Conservation (phyloP, 2,113 vertebrate species). For the Rattus rattus region DNA sequence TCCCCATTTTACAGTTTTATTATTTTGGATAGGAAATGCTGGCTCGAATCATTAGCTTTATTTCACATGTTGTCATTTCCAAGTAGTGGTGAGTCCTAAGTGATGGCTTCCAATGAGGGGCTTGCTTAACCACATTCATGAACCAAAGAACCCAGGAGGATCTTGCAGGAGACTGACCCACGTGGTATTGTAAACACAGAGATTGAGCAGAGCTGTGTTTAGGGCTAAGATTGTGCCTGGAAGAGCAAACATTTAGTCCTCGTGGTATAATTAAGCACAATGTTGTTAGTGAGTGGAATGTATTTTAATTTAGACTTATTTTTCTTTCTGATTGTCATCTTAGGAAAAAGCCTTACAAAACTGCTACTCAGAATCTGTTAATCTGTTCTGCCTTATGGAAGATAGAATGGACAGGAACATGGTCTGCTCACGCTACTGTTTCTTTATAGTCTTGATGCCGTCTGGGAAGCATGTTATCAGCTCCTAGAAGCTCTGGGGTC, state of each 20-base stretch:
- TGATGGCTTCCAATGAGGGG: constrained; percentile 18
- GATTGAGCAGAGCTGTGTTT: neutral
- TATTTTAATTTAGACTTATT: neutral
- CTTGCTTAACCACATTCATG: neutral
- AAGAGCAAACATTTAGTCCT: neutral
- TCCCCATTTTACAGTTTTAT: constrained; percentile 48
- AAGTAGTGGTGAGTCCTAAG: neutral
- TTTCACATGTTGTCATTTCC: constrained; percentile 20
- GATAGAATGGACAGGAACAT: neutral
- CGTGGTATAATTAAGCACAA: neutral
- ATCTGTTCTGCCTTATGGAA: neutral
- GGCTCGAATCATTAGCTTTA: constrained; percentile 47
- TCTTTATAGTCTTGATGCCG: neutral
- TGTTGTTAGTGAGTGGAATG: neutral
- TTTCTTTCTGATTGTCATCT: constrained; percentile 35
- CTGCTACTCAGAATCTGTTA: neutral
- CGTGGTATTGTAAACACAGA: neutral
- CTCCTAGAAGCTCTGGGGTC: constrained; percentile 3
- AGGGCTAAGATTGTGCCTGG: neutral
- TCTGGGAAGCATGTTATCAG: neutral
- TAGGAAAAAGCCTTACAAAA: neutral
- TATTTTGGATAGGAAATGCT: constrained; percentile 14
- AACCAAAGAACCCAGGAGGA: neutral
- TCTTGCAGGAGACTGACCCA: neutral
- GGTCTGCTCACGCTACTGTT: neutral